These are phyloP conservation scores for Amphiprion clarkii DNA, from an alignment of 2,797 vertebrate species.

Conservation along the genomic window DNA sequence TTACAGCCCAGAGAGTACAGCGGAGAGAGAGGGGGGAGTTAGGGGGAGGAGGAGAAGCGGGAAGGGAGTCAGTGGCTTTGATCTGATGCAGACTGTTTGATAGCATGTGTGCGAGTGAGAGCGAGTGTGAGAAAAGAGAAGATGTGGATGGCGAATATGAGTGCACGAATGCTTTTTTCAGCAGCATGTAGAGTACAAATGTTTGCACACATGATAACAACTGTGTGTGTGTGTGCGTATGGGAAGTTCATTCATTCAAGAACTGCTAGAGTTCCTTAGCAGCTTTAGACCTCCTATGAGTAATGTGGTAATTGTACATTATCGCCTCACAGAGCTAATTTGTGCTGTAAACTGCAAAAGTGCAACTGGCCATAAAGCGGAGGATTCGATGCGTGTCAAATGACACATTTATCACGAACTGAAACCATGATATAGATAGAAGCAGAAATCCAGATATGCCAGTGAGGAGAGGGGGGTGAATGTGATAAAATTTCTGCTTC, in stretches of 20 bases:
- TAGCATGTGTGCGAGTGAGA: slow-evolving; percentile 56
- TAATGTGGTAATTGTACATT: not conserved
- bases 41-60: slow-evolving; percentile 19
- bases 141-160: slow-evolving; percentile 28
- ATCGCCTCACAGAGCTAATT: slow-evolving; percentile 2
- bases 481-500: not conserved
- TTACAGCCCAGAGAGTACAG: slow-evolving; percentile 74
- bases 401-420: not conserved
- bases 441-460: not conserved
- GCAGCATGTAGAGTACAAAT: slow-evolving; percentile 38
- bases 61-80: slow-evolving; percentile 69
- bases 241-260: slow-evolving; percentile 11
- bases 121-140: slow-evolving; percentile 51
- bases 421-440: not conserved
- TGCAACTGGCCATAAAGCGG: not conserved
- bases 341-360: not conserved
- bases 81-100: slow-evolving; percentile 79
- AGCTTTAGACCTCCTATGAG: not conserved
- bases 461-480: not conserved
- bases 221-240: slow-evolving; percentile 24
- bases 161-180: slow-evolving; percentile 38
- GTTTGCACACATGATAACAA: slow-evolving; percentile 34
- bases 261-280: not conserved
- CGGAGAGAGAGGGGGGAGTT: slow-evolving; percentile 23
- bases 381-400: not conserved